Evolutionary conservation across 2,113 vertebrate species (phyloP).

Genomic region (Myrmecobius fasciatus): DNA sequence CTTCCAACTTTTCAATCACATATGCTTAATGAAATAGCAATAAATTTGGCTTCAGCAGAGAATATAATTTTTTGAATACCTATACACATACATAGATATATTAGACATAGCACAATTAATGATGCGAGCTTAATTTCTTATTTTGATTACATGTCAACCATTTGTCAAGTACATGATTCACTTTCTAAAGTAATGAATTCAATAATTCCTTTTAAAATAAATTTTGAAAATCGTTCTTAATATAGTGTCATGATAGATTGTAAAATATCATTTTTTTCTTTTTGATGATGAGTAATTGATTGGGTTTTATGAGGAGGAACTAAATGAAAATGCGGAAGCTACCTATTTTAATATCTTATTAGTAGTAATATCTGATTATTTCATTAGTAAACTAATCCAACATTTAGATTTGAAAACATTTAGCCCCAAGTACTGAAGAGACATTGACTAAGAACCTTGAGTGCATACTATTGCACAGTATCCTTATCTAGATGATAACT

Average conservation of each 20-base stretch:
- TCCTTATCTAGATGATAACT: background rate
- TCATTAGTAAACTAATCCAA: background rate
- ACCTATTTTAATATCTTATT: background rate
- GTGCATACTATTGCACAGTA: background rate
- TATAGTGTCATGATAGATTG: too few relatives aligned
- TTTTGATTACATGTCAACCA: constrained; percentile 72
- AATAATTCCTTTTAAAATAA: constrained; percentile 52
- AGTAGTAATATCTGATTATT: background rate
- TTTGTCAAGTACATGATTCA: constrained; percentile 75
- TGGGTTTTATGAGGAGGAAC: background rate
- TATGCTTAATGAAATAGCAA: constrained; percentile 35
- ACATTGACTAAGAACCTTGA: background rate
- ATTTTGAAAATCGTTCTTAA: background rate
- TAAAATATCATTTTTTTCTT: background rate
- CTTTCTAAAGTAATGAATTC: constrained; percentile 70
- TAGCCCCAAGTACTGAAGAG: background rate
- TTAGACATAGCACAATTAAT: constrained; percentile 48
- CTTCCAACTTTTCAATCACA: background rate
- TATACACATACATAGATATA: constrained; percentile 52
- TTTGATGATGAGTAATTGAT: background rate
- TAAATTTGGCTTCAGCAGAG: background rate
- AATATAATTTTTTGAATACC: constrained; percentile 59
- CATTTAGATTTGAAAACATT: background rate
- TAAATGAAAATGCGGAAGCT: background rate
- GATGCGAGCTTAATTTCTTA: constrained; percentile 75